Percentiles rank a stretch among this genome's conserved stretches.
Conservation (phyloP, 2,888 invertebrate species). For the Rhaphigaster nebulosa region DNA sequence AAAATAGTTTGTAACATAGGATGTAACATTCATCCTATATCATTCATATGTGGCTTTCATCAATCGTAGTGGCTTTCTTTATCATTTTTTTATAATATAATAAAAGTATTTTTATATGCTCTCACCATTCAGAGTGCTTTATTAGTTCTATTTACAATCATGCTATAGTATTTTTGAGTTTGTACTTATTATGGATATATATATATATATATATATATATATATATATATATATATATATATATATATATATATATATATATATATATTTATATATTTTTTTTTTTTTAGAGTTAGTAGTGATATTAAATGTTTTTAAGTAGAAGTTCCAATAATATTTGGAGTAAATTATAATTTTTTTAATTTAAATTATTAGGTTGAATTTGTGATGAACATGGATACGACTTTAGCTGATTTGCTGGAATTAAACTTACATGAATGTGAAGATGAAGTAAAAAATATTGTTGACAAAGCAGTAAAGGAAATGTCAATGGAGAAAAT, state of each 20-base stretch:
- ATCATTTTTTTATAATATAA: too few species aligned
- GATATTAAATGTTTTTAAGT: not conserved
- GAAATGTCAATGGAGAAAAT: constrained; percentile 99
- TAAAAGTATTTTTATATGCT: too few species aligned
- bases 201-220: too few species aligned
- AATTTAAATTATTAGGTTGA: constrained; percentile 76
- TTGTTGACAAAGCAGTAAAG: constrained; percentile 97
- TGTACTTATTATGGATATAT: too few species aligned
- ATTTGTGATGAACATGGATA: constrained; percentile 93
- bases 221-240: too few species aligned
- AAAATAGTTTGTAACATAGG: too few species aligned
- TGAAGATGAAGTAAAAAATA: constrained; percentile 97
- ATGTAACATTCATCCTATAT: too few species aligned
- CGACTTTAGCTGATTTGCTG: constrained; percentile 91
- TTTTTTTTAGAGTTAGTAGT: not conserved
- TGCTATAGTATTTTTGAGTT: too few species aligned
- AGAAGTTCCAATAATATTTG: not conserved
- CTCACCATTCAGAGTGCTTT: not conserved
- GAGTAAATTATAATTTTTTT: not conserved
- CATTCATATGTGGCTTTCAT: too few species aligned
- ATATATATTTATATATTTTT: too few species aligned
- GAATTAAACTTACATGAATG: constrained; percentile 95
- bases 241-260: too few species aligned
- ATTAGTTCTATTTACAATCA: too few species aligned
- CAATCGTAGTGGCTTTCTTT: not conserved